Conservation (phyloP, 2,113 vertebrate species). For the Hoplias malabaricus region DNA sequence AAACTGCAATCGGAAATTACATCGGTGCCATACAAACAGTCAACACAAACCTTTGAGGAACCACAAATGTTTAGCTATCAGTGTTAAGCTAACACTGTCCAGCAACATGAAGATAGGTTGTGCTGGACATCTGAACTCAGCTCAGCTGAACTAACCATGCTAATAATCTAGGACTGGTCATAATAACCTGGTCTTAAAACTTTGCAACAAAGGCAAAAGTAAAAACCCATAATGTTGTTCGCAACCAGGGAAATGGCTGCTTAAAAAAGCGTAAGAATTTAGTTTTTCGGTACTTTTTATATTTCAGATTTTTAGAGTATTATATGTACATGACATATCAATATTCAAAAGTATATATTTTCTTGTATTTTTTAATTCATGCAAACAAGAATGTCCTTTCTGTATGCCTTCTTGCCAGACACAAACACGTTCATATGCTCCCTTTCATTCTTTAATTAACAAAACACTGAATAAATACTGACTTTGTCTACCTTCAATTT, state of each 20-base stretch:
- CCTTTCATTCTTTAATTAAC: not conserved
- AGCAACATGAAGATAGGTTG: not conserved
- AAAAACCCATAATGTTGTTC: not conserved
- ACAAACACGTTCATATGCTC: not conserved
- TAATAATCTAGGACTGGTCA: not conserved
- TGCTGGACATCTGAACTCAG: not conserved
- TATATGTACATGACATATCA: slow-evolving; percentile 1
- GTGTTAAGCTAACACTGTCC: too few relatives aligned
- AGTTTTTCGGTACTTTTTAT: slow-evolving; percentile 10
- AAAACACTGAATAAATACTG: not conserved
- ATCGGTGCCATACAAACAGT: not conserved
- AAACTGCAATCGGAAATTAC: not conserved
- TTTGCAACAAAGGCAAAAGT: not conserved
- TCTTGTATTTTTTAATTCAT: not conserved
- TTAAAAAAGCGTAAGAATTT: not conserved
- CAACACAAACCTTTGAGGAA: not conserved
- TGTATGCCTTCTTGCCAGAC: not conserved
- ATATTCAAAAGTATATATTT: not conserved
- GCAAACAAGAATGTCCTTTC: not conserved
- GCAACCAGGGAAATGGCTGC: not conserved
- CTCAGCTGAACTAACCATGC: not conserved
- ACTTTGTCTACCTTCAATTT: not conserved
- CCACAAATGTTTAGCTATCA: not conserved
- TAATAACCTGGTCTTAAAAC: not conserved
- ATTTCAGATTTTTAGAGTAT: not conserved